Base-by-base conservation (phyloP, 2,888 invertebrate genomes). In the Torymus tubicola region DNA sequence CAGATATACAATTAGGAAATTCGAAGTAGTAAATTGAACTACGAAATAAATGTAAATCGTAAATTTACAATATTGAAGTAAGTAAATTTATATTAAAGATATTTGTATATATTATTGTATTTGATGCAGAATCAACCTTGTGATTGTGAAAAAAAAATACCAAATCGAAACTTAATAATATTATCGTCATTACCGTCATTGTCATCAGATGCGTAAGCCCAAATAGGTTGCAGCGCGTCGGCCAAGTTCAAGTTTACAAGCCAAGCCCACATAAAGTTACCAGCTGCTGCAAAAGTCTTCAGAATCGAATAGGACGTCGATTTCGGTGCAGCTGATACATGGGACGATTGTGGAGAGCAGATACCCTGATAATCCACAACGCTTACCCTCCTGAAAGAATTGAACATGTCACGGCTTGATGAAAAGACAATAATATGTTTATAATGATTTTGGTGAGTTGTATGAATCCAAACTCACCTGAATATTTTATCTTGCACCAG, bases 301-400 rank as follows among this genome's bases (percentile, higher is more conserved):
- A 86, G 65, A 50, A 91, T 83, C 16, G 89, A 88, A 13, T 65
- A 64, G 10, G 72, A 76, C 2, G 73, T 16, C 2, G 89, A 86
- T 1, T 86, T 89, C 83, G 92, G 91, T 74, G 91, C 91, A 61
- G 92, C 86, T 60, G 91, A 91, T 52, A 88, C 83, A 71, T 88
- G 89, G 12, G 89, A 88, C 64, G 88, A 88, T 83, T 90, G 89
- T 0, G 90, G 90, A 0, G 95, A 94, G 87, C 97, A 98, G 60
- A 96, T 93, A 0, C 97, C 97, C 90, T 98, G 98, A 88, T 97
- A 97, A 88, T 98, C 97, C 85, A 96, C 96, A 0, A 97, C 95
- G 0, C 95, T 94, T 1, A 98, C 95, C 89, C 96, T 96, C 87
- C 96, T 90, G 83, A 68, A 84, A 86, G 31, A 31, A 31, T 31